Conservation (phyloP, 1,140 invertebrate species). For the Belonocnema kinseyi region DNA sequence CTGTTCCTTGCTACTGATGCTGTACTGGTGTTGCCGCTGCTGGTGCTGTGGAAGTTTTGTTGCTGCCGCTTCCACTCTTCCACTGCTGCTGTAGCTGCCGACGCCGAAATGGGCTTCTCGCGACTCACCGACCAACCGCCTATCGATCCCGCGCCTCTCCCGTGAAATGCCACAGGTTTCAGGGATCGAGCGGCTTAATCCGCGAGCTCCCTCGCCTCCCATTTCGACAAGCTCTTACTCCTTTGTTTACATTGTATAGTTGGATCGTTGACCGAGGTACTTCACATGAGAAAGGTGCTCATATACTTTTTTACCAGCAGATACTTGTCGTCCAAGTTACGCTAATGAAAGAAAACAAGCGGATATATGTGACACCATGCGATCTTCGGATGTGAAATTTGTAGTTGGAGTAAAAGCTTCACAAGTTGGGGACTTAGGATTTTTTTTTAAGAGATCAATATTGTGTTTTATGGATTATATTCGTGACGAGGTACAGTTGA, state of each 20-base stretch:
- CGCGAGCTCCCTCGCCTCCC: conserved; percentile 1
- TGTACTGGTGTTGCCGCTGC: neutral
- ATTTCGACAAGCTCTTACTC: conserved; percentile 10
- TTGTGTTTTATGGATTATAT: too few species aligned
- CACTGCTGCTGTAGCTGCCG: conserved; percentile 40
- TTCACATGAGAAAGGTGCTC: neutral
- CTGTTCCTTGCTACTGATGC: conserved; percentile 26
- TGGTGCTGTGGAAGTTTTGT: conserved; percentile 6
- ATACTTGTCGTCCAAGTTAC: neutral
- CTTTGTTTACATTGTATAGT: conserved; percentile 13
- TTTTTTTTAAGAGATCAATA: too few species aligned
- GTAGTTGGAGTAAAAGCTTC: too few species aligned
- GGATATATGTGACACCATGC: neutral
- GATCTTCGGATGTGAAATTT: neutral
- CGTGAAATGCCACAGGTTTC: conserved; percentile 63
- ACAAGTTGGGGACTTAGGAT: too few species aligned
- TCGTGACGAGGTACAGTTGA: too few species aligned
- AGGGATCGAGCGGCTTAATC: conserved; percentile 53
- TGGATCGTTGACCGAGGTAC: neutral
- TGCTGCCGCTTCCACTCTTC: conserved; percentile 45
- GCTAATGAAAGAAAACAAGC: conserved; percentile 3
- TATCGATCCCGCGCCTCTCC: conserved; percentile 51
- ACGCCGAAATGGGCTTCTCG: conserved; percentile 42
- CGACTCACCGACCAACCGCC: conserved; percentile 51
- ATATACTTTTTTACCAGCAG: neutral